A percentile compares a stretch with the other conserved stretches of the same genome.
phyloP scores from a whole-genome alignment of 2,113 vertebrate genomes.

The Myotis lucifugus region DNA sequence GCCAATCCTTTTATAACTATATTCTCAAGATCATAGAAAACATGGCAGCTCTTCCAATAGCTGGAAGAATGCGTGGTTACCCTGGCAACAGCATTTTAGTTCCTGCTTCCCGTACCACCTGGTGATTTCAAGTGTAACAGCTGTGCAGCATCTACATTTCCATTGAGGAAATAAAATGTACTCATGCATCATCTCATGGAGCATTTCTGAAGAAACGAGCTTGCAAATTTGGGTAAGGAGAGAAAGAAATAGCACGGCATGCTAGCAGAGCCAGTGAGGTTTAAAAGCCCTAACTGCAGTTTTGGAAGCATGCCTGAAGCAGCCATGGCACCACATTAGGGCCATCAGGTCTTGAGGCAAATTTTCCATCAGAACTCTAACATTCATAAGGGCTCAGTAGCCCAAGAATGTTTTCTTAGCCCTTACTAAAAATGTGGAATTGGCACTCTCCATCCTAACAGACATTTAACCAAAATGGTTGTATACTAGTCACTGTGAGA shows the following conservation, averaged over 20 bases:
- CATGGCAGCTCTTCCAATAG: constrained; percentile 50
- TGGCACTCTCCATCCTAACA: neutral
- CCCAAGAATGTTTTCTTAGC: neutral
- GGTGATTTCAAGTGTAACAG: constrained; percentile 63
- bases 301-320: neutral
- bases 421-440: neutral
- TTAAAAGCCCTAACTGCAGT: neutral
- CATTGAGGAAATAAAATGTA: constrained; percentile 65
- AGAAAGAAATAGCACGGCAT: neutral
- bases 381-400: neutral
- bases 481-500: neutral
- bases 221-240: constrained; percentile 35
- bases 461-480: neutral
- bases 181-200: constrained; percentile 31
- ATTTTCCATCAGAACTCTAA: constrained; percentile 1
- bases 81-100: constrained; percentile 69
- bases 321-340: neutral
- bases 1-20: constrained; percentile 48
- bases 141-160: constrained; percentile 61
- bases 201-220: constrained; percentile 57
- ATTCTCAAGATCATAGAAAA: constrained; percentile 56
- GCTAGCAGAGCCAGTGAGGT: neutral
- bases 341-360: neutral
- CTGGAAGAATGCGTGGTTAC: constrained; percentile 69
- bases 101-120: constrained; percentile 71